Evolutionary conservation across 2,888 invertebrate genomes (phyloP), one percentile per base, ranked within the genome.

Genomic region (Nomada ferruginata): DNA sequence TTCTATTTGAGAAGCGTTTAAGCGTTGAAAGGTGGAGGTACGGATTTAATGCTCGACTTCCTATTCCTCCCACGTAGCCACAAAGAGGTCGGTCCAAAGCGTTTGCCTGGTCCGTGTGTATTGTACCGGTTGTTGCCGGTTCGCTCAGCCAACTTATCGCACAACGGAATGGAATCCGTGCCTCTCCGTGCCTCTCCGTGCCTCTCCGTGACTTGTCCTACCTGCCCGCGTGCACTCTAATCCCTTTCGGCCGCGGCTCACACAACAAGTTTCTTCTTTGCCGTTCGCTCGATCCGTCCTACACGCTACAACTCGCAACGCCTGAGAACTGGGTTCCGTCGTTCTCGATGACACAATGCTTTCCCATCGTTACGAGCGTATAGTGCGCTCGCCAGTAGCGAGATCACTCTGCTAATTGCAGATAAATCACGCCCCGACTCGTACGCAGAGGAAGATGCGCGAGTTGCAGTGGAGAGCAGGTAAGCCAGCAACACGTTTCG

Each of bases 21-120:
- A 89, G 74, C 77, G 86, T 84, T 86, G 85, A 87, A 88, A 90
- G 89, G 85, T 89, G 85, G 87, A 89, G 89, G 88, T 86, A 90
- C 87, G 84, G 89, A 89, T 90, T 91, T 91, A 91, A 91, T 91
- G 88, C 88, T 85, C 90, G 89, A 91, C 91, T 91, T 91, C 91
- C 92, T 90, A 92, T 91, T 92, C 91, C 89, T 88, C 91, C 91
- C 91, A 91, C 91, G 90, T 90, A 88, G 75, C 75, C 84, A 82
- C 87, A 90, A 91, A 89, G 88, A 90, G 89, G 87, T 90, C 89
- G 90, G 64, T 79, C 75, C 76, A 20, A 65, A 82, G 57, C 44
- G 70, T 63, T 82, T 66, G 81, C 79, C 85, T 81, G 84, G 83
- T 78, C 83, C 83, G 79, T 47, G 72, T 64, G 81, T 66, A 73